phyloP scores from a whole-genome alignment of 53 echinoderm and acorn worm genomes.

The Arbacia lixula region DNA sequence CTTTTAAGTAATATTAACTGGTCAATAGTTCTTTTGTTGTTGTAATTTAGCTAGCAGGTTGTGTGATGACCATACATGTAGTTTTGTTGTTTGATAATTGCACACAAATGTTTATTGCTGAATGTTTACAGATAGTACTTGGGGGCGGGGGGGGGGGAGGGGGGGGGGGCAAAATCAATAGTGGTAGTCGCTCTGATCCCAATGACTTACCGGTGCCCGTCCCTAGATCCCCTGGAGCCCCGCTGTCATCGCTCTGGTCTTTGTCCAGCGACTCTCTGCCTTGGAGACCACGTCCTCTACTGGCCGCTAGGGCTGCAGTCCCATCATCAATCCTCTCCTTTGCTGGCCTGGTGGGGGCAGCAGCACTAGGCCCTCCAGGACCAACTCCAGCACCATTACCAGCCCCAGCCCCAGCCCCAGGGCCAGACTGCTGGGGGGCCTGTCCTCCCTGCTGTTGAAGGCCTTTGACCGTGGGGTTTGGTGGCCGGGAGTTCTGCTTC shows the following conservation, averaged over 20 bases:
- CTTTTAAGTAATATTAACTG: too few relatives aligned
- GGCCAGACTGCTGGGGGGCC: neutral
- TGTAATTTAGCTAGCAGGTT: too few relatives aligned
- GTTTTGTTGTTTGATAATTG: too few relatives aligned
- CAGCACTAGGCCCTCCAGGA: neutral
- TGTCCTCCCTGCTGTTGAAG: neutral
- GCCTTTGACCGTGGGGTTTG: neutral
- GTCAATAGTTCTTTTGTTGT: too few relatives aligned
- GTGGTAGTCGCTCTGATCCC: too few relatives aligned
- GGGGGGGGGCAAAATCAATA: too few relatives aligned
- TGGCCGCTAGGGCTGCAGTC: slow-evolving; percentile 38
- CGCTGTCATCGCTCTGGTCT: slow-evolving; percentile 74
- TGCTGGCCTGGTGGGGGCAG: neutral
- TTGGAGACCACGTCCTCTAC: slow-evolving; percentile 9
- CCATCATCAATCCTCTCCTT: slow-evolving; percentile 43
- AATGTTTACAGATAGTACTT: too few relatives aligned
- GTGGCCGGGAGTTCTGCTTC: slow-evolving; percentile 1
- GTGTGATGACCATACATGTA: too few relatives aligned
- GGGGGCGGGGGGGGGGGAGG: too few relatives aligned
- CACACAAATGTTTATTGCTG: too few relatives aligned
- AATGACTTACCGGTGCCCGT: slow-evolving; percentile 79
- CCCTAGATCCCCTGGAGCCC: slow-evolving; percentile 83
- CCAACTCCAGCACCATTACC: neutral
- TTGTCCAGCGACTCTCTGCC: slow-evolving; percentile 33
- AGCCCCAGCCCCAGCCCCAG: neutral